Percentiles rank a stretch among this genome's conserved stretches.
Evolutionary conservation across 2,113 vertebrate genomes (phyloP).

Genomic region (Nanorana parkeri): DNA sequence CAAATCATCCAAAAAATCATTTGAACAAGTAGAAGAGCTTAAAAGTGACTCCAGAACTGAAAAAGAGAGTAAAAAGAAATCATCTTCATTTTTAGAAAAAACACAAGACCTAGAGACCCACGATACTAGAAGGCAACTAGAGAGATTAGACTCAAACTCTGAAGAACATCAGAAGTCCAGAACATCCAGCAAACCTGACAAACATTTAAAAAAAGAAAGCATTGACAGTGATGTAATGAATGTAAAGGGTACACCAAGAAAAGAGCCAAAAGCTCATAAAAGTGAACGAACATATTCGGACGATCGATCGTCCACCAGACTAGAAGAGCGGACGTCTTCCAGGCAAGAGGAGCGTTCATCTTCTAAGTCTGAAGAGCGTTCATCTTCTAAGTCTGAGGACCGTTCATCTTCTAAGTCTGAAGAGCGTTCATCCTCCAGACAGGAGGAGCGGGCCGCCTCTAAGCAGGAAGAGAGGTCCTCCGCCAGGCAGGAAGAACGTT

Average conservation of each 20-base stretch:
- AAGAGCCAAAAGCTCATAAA: conserved; percentile 73
- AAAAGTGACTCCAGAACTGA: conserved; percentile 72
- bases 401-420: not conserved
- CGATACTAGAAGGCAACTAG: conserved; percentile 78
- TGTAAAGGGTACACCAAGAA: conserved; percentile 68
- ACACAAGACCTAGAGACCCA: conserved; percentile 66
- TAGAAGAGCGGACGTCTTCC: not conserved
- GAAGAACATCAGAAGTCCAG: conserved; percentile 86
- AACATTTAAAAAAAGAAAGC: conserved; percentile 78
- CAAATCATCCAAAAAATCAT: conserved; percentile 77
- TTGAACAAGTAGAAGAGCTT: conserved; percentile 81
- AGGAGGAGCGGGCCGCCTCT: too few relatives aligned
- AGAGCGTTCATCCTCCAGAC: too few relatives aligned
- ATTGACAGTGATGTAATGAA: conserved; percentile 68
- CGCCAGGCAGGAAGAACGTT: not conserved
- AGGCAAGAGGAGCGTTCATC: not conserved
- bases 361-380: too few relatives aligned
- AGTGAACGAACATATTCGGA: conserved; percentile 80
- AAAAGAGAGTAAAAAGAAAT: conserved; percentile 77
- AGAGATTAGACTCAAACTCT: conserved; percentile 79
- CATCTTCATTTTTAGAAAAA: conserved; percentile 74
- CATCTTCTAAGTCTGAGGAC: not conserved
- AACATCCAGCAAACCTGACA: conserved; percentile 78
- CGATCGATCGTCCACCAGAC: conserved; percentile 68
- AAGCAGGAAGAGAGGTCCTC: too few relatives aligned